Base-by-base conservation (phyloP, 2,888 invertebrate genomes). In the Acanthoscelides obtectus region DNA sequence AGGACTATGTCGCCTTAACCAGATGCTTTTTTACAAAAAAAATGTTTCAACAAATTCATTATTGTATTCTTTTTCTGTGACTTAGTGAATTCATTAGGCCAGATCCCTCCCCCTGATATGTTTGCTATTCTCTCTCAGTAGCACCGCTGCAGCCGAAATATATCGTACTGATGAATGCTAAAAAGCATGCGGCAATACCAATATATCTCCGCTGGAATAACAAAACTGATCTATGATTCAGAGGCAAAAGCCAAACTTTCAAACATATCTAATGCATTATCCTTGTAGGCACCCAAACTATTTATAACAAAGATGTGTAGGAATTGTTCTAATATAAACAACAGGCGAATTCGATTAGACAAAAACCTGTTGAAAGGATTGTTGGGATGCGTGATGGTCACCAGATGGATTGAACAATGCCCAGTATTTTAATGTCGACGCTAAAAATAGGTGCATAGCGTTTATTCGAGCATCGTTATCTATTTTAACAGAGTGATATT, bases 261-360 rank as follows among this genome's bases (percentile, higher is more conserved):
- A 45, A 12, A 12, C 45, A 1, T 6, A 17, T 45, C 45, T 45
- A 45, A 45, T 45, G 45, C 45, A 45, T 45, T 12, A 45, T 45
- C 17, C 45, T 45, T 45, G 45, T 45, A 6, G 45, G 45, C 6
- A 12, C 17, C 1, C 45, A 45, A 45, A 17, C 12, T 45, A 45
- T 12, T 45, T 45, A 12, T 12, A 45, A 6, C 45, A 3, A 45
- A 45, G 1, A 6, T 69, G 68, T 22, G 63, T 67, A 68, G 71
- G 64, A 67, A 67, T 69, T 69, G 21, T 71, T 71, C 69, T 67
- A 64, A 69, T 67, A 67, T 67, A 71, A 69, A 69, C 67, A 69
- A 69, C 63, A 67, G 64, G 21, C 71, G 69, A 71, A 69, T 22
- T 69, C 21, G 27, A 67, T 66, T 71, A 69, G 67, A 67, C 65